Conservation (phyloP, 2,888 invertebrate genomes). For the Vannuccia rotundouncinata region DNA sequence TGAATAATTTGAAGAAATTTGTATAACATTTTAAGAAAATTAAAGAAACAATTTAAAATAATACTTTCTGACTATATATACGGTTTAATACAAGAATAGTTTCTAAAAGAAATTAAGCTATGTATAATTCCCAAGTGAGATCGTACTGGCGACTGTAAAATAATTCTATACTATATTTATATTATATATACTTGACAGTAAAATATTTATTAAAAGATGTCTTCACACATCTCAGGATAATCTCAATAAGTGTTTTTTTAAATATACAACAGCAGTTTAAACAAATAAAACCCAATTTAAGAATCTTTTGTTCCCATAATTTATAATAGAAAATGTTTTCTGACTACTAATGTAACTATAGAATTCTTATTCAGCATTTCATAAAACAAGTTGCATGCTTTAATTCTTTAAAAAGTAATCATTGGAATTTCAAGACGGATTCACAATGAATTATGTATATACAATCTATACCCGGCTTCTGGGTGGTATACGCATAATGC, state of each 20-base stretch:
- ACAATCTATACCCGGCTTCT: too few relatives aligned
- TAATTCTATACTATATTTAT: not conserved
- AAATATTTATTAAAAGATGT: not conserved
- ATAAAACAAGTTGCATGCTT: not conserved
- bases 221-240: not conserved
- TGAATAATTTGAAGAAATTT: too few relatives aligned
- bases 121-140: not conserved
- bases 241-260: not conserved
- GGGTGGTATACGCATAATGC: too few relatives aligned
- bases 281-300: too few relatives aligned
- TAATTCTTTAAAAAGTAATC: not conserved
- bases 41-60: too few relatives aligned
- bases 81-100: not conserved
- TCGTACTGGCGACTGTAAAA: not conserved
- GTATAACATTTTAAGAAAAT: too few relatives aligned
- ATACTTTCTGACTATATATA: too few relatives aligned
- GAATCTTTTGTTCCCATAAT: too few relatives aligned
- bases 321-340: too few relatives aligned
- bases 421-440: not conserved
- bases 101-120: not conserved
- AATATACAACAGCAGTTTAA: not conserved
- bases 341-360: too few relatives aligned
- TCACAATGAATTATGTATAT: too few relatives aligned
- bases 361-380: too few relatives aligned
- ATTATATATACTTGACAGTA: not conserved